A percentile compares a stretch with the other conserved stretches of the same genome.
Conservation (phyloP, 2,888 invertebrate genomes). For the Megastigmus dorsalis region DNA sequence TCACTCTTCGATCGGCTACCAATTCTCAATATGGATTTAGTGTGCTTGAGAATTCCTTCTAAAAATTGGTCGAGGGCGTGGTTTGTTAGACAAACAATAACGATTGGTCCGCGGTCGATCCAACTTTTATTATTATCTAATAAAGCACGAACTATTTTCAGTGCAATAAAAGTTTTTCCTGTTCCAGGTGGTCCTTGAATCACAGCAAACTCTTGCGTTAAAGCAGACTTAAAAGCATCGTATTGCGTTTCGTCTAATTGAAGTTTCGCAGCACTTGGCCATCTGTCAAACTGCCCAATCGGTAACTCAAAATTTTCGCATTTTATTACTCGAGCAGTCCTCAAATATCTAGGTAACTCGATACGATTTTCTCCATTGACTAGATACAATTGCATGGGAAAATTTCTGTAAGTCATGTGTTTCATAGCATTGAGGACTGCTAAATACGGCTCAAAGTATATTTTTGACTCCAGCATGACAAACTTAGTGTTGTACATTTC, state of each 20-base stretch:
- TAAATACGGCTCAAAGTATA: slow-evolving; percentile 34
- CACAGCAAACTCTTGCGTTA: slow-evolving; percentile 27
- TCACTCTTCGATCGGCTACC: slow-evolving; percentile 30
- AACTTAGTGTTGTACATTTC: neutral
- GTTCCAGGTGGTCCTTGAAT: slow-evolving; percentile 42
- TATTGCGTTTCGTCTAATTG: slow-evolving; percentile 15
- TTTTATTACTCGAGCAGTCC: too few species aligned
- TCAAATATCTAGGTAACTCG: slow-evolving; percentile 1
- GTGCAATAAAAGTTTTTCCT: slow-evolving; percentile 35
- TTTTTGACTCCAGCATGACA: slow-evolving; percentile 28
- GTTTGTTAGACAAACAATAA: slow-evolving; percentile 30
- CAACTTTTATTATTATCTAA: slow-evolving; percentile 5
- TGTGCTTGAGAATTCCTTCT: slow-evolving; percentile 4
- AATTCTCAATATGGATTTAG: slow-evolving; percentile 19
- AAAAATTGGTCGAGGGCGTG: slow-evolving; percentile 37
- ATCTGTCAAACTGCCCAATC: neutral
- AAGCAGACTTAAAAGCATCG: slow-evolving; percentile 23
- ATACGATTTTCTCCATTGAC: neutral
- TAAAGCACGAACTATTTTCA: slow-evolving; percentile 17
- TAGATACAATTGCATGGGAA: slow-evolving; percentile 26
- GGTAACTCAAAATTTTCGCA: too few species aligned
- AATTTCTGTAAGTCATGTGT: slow-evolving; percentile 7
- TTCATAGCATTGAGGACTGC: slow-evolving; percentile 24
- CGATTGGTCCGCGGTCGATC: slow-evolving; percentile 28
- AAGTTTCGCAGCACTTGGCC: slow-evolving; percentile 1